Evolutionary conservation across 1,140 invertebrate genomes (phyloP).

Genomic region (Dendroctonus ponderosae): DNA sequence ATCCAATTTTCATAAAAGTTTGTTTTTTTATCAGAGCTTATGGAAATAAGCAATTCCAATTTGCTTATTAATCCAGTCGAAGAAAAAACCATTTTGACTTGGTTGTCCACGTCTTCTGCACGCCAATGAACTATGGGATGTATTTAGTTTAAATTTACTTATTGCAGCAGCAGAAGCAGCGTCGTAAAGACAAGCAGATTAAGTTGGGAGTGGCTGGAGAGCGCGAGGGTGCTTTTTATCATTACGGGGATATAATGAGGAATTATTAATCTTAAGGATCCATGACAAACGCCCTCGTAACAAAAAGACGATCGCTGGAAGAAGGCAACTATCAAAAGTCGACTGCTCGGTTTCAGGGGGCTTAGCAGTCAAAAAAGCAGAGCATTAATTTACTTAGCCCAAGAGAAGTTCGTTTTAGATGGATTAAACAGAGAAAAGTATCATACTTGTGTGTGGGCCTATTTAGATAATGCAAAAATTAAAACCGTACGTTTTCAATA

Average conservation of each 20-base stretch:
- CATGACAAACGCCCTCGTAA: conserved; percentile 4
- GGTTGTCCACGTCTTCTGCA: background rate
- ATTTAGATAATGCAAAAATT: no score
- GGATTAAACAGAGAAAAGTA: no score
- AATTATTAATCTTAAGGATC: conserved; percentile 10
- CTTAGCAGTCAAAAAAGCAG: no score
- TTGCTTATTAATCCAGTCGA: background rate
- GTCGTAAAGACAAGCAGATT: conserved; percentile 19
- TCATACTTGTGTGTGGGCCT: no score
- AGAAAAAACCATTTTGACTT: background rate
- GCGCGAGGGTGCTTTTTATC: conserved; percentile 6
- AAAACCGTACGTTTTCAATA: no score
- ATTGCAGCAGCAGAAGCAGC: conserved; percentile 12
- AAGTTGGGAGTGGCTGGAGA: background rate
- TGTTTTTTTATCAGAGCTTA: background rate
- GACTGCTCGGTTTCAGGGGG: no score
- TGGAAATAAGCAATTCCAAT: background rate
- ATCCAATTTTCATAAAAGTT: background rate
- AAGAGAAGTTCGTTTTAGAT: no score
- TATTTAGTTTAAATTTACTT: conserved; percentile 14
- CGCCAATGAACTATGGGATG: conserved; percentile 6
- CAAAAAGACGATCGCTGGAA: background rate
- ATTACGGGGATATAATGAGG: conserved; percentile 16
- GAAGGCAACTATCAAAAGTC: background rate
- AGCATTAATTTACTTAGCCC: no score